phyloP scores from a whole-genome alignment of 2,113 vertebrate species.

The Chelonoidis abingdonii region DNA sequence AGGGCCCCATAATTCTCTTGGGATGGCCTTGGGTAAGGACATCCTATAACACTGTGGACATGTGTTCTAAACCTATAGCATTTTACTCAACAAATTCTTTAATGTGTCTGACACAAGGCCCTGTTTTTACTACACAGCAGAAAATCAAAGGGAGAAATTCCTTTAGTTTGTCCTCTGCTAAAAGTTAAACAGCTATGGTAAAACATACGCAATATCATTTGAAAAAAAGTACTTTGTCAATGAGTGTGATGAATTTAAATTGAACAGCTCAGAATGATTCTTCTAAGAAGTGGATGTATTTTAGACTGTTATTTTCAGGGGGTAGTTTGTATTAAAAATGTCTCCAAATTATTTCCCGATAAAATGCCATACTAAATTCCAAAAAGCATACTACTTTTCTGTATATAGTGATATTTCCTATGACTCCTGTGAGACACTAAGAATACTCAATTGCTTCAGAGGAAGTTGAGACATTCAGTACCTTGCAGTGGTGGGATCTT shows the following conservation, averaged over 20 bases:
- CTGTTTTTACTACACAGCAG: neutral
- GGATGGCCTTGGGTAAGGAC: too few species aligned
- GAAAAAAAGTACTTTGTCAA: neutral
- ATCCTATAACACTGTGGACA: neutral
- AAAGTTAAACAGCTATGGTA: neutral
- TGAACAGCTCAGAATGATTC: neutral
- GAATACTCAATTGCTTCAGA: too few species aligned
- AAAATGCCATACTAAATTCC: too few species aligned
- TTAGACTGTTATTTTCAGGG: neutral
- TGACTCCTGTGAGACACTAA: neutral
- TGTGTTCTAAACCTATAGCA: neutral
- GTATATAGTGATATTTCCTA: neutral
- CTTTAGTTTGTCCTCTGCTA: constrained; percentile 15
- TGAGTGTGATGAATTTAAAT: neutral
- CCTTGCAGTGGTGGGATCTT: too few species aligned
- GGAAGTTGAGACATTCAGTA: too few species aligned
- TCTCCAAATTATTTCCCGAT: too few species aligned
- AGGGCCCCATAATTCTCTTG: too few species aligned
- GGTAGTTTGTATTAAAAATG: neutral
- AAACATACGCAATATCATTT: neutral
- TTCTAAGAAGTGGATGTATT: neutral
- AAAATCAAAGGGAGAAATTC: neutral
- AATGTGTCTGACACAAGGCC: neutral
- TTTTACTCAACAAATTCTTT: neutral
- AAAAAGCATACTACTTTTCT: too few species aligned